phyloP scores from a whole-genome alignment of 2,888 invertebrate species.

The Temnothorax unifasciatus region DNA sequence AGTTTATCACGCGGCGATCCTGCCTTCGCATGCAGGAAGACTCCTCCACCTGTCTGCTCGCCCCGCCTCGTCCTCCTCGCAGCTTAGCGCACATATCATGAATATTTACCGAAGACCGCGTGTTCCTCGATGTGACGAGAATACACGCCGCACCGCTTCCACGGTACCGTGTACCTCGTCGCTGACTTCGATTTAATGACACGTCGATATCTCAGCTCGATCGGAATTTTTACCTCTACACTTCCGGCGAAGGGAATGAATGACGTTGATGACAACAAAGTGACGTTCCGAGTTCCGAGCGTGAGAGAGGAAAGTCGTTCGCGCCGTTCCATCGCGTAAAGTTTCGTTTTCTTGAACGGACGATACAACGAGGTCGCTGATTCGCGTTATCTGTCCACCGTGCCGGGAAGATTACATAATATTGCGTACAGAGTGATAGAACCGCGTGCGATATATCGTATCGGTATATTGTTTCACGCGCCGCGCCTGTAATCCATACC shows the following conservation, averaged over 20 bases:
- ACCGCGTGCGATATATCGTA: constrained; percentile 68
- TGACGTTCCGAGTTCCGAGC: not conserved
- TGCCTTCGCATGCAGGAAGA: constrained; percentile 64
- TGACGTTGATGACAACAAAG: not conserved
- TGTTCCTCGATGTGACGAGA: constrained; percentile 72
- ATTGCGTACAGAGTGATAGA: constrained; percentile 48
- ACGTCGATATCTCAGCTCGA: constrained; percentile 31
- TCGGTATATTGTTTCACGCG: constrained; percentile 79
- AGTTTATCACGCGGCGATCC: constrained; percentile 64
- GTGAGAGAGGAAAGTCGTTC: not conserved
- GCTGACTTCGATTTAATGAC: constrained; percentile 71
- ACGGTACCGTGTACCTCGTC: constrained; percentile 33
- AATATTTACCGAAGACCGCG: constrained; percentile 77
- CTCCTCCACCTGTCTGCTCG: constrained; percentile 36
- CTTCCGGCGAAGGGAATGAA: not conserved
- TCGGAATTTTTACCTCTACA: constrained; percentile 15
- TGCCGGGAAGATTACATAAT: constrained; percentile 64
- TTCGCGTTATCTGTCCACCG: constrained; percentile 66
- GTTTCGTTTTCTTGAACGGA: constrained; percentile 57
- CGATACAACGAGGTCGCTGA: constrained; percentile 63
- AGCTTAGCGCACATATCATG: constrained; percentile 65
- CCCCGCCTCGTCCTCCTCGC: constrained; percentile 15
- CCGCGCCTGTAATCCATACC: constrained; percentile 79
- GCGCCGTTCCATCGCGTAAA: constrained; percentile 18
- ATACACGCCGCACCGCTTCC: constrained; percentile 54